phyloP scores from a whole-genome alignment of 2,797 vertebrate genomes.

The Cuculus canorus region DNA sequence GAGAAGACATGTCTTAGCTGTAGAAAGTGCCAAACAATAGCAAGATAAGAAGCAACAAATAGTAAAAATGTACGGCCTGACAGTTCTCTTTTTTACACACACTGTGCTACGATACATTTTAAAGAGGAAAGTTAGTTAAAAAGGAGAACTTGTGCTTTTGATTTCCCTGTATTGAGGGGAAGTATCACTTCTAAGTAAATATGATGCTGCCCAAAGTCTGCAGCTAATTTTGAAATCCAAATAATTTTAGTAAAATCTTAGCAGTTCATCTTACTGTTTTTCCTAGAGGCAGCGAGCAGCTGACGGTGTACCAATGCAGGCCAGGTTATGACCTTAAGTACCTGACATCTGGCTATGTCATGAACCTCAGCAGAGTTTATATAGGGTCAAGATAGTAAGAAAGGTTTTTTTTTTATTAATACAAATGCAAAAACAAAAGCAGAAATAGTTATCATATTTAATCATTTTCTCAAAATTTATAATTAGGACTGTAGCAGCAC shows the following conservation, averaged over 20 bases:
- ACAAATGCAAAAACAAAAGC: not conserved
- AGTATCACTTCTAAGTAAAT: constrained; percentile 67
- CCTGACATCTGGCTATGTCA: not conserved
- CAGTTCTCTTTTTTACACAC: constrained; percentile 63
- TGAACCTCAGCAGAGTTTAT: not conserved
- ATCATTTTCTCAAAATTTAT: not conserved
- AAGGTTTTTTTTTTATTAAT: not conserved
- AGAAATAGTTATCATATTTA: constrained; percentile 1
- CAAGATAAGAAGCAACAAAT: not conserved
- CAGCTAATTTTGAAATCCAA: constrained; percentile 4
- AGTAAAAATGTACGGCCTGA: not conserved
- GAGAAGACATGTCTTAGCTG: not conserved
- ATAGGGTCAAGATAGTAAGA: not conserved
- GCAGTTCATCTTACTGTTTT: not conserved
- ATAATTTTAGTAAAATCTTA: not conserved
- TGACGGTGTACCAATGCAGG: not conserved
- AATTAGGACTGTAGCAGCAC: not conserved
- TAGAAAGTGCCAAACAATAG: not conserved
- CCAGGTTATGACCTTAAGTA: not conserved
- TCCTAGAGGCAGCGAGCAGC: not conserved
- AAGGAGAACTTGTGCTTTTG: constrained; percentile 72
- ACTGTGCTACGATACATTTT: not conserved
- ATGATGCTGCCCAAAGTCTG: not conserved
- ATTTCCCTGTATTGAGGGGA: constrained; percentile 69
- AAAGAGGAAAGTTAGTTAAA: constrained; percentile 63